Conservation (phyloP, 1,140 invertebrate genomes). For the Magallana ariakensis region DNA sequence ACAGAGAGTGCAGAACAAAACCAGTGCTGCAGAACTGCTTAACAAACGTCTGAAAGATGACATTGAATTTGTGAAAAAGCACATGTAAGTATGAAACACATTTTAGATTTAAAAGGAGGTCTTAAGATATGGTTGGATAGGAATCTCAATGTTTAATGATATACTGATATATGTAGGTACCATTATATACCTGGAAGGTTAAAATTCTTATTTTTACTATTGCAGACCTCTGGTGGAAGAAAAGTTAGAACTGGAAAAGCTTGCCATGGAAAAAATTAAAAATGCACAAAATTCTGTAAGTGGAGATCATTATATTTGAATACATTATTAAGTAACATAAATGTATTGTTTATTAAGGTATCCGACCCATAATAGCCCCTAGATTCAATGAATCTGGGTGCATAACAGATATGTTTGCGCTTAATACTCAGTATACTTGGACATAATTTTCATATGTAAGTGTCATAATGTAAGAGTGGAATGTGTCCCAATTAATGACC, state of each 20-base stretch:
- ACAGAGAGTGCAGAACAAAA: conserved; percentile 67
- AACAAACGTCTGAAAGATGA: conserved; percentile 76
- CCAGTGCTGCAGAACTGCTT: conserved; percentile 69
- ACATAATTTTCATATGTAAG: too few species aligned
- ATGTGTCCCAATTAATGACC: too few species aligned
- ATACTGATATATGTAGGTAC: background rate
- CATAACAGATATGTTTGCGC: too few species aligned
- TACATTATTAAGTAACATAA: too few species aligned
- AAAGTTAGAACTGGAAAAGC: conserved; percentile 75
- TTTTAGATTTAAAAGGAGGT: too few species aligned
- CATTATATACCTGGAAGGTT: background rate
- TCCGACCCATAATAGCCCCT: too few species aligned
- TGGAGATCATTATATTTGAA: background rate
- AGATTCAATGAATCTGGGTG: too few species aligned
- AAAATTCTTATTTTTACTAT: conserved; percentile 6
- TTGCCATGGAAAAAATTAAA: conserved; percentile 77
- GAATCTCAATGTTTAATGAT: background rate
- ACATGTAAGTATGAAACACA: conserved; percentile 69
- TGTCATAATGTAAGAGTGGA: too few species aligned
- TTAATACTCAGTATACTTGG: too few species aligned
- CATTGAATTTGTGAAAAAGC: conserved; percentile 75
- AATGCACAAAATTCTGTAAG: conserved; percentile 76
- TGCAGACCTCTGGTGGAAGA: conserved; percentile 77
- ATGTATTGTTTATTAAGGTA: too few species aligned
- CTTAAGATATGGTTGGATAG: background rate